These are phyloP conservation scores for Prosopocoilus inquinatus DNA, from an alignment of 2,888 invertebrate species.

Conservation along the genomic window DNA sequence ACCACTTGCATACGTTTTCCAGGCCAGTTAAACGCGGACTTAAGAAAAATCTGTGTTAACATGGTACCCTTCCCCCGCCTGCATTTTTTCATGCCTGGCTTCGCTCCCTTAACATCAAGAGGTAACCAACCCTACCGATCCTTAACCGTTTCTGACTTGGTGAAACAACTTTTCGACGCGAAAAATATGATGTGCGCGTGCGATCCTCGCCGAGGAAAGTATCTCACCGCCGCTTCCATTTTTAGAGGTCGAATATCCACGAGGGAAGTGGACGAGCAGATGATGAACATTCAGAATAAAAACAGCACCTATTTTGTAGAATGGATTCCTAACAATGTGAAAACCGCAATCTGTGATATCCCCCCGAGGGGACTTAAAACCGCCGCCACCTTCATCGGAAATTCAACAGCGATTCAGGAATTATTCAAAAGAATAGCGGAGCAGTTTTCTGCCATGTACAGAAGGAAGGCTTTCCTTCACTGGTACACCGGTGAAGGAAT, in stretches of 20 bases:
- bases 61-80: slow-evolving; percentile 66
- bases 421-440: slow-evolving; percentile 62
- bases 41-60: slow-evolving; percentile 62
- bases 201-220: slow-evolving; percentile 75
- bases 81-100: slow-evolving; percentile 66
- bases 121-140: slow-evolving; percentile 68
- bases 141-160: slow-evolving; percentile 74
- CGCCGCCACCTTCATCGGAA: slow-evolving; percentile 55
- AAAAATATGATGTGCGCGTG: slow-evolving; percentile 89
- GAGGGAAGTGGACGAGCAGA: slow-evolving; percentile 60
- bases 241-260: slow-evolving; percentile 71
- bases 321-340: slow-evolving; percentile 70
- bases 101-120: slow-evolving; percentile 61
- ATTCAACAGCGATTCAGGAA: slow-evolving; percentile 70
- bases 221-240: slow-evolving; percentile 81
- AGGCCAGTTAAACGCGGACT: slow-evolving; percentile 67
- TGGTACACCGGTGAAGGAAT: slow-evolving; percentile 74
- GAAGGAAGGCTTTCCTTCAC: slow-evolving; percentile 75
- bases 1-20: slow-evolving; percentile 67
- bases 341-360: slow-evolving; percentile 72
- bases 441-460: slow-evolving; percentile 63
- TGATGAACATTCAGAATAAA: slow-evolving; percentile 66
- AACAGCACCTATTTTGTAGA: slow-evolving; percentile 66
- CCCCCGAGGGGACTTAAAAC: slow-evolving; percentile 58
- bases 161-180: slow-evolving; percentile 79